These are phyloP conservation scores for Nesometra sesokonis DNA, from an alignment of 35 echinoderm and acorn worm species.

Conservation along the genomic window DNA sequence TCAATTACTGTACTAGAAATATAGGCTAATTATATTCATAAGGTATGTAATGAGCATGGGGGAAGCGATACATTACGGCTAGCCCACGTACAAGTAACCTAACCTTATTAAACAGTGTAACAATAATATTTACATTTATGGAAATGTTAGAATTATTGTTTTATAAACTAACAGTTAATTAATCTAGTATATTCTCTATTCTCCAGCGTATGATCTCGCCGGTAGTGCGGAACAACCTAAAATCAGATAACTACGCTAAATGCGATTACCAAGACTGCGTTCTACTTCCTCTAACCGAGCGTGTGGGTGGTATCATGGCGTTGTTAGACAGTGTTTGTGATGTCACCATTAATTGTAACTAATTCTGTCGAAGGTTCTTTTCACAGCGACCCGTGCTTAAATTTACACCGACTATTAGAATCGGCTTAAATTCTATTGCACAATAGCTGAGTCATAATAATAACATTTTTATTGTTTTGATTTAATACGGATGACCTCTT, in stretches of 20 bases:
- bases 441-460: background rate
- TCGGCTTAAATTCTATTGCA: background rate
- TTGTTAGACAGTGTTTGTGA: background rate
- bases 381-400: background rate
- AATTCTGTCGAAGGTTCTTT: background rate
- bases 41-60: too few species aligned
- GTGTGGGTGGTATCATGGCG: background rate
- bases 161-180: background rate
- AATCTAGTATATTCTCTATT: background rate
- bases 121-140: background rate
- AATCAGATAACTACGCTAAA: background rate
- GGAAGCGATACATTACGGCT: too few species aligned
- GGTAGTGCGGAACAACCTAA: background rate
- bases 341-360: background rate
- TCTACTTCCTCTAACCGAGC: background rate
- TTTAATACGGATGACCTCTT: background rate
- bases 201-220: background rate
- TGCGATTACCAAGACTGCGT: background rate
- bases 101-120: background rate
- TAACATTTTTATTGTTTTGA: background rate
- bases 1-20: too few species aligned
- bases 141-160: background rate
- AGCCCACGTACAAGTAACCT: too few species aligned
- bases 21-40: too few species aligned
- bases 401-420: background rate